phyloP scores from a whole-genome alignment of 2,888 invertebrate species.

The Lacanobia oleracea region DNA sequence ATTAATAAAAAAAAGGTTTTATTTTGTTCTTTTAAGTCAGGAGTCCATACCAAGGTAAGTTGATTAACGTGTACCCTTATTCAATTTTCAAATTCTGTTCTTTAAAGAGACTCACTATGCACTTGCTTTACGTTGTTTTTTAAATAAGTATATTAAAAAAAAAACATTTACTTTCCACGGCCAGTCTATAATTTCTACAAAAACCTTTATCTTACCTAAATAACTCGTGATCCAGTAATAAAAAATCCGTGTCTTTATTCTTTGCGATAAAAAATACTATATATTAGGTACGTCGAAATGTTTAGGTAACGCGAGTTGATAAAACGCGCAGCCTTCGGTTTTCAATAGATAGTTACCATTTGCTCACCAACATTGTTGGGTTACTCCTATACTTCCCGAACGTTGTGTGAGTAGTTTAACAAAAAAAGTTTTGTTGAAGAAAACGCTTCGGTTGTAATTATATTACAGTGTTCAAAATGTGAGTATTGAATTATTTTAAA shows the following conservation, averaged over 20 bases:
- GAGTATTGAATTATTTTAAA: slow-evolving; percentile 7
- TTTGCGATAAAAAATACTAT: slow-evolving; percentile 27
- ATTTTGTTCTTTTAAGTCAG: too few relatives aligned
- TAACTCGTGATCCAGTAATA: slow-evolving; percentile 27
- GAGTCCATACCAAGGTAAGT: too few relatives aligned
- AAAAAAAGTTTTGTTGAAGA: background rate
- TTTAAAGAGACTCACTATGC: too few relatives aligned
- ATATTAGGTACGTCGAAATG: slow-evolving; percentile 6
- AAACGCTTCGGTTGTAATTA: background rate
- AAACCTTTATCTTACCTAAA: slow-evolving; percentile 22
- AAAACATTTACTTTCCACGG: too few relatives aligned
- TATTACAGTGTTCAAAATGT: slow-evolving; percentile 8
- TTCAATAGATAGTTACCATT: slow-evolving; percentile 8
- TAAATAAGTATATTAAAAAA: too few relatives aligned
- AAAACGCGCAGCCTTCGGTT: slow-evolving; percentile 15
- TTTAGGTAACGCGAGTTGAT: slow-evolving; percentile 21
- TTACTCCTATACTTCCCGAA: background rate
- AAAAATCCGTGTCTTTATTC: slow-evolving; percentile 17
- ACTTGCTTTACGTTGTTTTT: too few relatives aligned
- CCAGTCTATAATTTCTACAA: background rate
- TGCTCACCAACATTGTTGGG: background rate
- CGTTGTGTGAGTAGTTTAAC: too few relatives aligned
- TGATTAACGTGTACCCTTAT: too few relatives aligned
- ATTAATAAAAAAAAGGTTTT: too few relatives aligned
- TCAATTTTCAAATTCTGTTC: too few relatives aligned